These are phyloP conservation scores for Glyptemys insculpta DNA, from an alignment of 2,797 vertebrate genomes.

Conservation along the genomic window DNA sequence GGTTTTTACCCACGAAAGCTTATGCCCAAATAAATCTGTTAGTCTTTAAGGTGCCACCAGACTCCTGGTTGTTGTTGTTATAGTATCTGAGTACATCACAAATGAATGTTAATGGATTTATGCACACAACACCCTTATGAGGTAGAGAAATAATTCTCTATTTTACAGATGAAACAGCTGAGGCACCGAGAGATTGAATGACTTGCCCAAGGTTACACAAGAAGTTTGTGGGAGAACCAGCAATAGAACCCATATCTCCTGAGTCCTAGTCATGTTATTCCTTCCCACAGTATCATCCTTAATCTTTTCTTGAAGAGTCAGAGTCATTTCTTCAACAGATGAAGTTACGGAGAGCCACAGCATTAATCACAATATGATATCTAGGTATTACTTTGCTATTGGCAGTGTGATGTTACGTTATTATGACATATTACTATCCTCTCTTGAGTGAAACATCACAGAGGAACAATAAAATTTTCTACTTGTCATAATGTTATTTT, in stretches of 20 bases:
- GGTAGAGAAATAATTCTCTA: neutral
- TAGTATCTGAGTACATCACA: neutral
- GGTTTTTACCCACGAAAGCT: no score
- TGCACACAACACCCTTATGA: neutral
- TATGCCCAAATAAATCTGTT: no score
- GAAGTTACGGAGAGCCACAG: neutral
- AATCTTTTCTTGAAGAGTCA: slow-evolving; percentile 14
- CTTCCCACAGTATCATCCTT: slow-evolving; percentile 5
- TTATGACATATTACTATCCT: neutral
- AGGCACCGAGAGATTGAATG: neutral
- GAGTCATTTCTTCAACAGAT: slow-evolving; percentile 20
- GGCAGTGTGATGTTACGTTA: neutral
- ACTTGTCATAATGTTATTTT: neutral
- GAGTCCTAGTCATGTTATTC: slow-evolving; percentile 22
- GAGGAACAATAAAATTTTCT: neutral
- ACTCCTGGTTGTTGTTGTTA: no score
- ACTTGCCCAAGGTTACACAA: neutral
- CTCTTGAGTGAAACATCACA: neutral
- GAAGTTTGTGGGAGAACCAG: slow-evolving; percentile 17
- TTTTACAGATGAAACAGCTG: neutral
- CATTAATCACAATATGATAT: slow-evolving; percentile 44
- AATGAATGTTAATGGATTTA: neutral
- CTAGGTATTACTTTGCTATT: neutral
- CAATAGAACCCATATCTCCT: slow-evolving; percentile 9
- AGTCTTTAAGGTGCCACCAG: no score